phyloP scores from a whole-genome alignment of 2,113 vertebrate species.

The Halcyon senegalensis region DNA sequence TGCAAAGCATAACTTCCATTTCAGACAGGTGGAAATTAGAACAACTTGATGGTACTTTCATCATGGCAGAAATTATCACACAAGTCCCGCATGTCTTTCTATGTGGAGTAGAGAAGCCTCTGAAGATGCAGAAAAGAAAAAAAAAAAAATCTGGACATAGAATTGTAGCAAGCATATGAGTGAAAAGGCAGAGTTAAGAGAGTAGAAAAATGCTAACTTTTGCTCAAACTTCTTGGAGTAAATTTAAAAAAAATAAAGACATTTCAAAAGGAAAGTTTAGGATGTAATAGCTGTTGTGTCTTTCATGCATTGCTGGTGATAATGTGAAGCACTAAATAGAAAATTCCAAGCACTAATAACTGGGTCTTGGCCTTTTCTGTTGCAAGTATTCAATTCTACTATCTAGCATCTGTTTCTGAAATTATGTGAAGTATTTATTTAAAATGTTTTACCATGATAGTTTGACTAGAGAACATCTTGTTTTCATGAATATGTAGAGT shows the following conservation, averaged over 20 bases:
- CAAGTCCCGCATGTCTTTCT: not conserved
- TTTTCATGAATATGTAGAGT: conserved; percentile 61
- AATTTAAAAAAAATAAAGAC: not conserved
- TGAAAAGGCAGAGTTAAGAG: not conserved
- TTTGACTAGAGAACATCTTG: conserved; percentile 69
- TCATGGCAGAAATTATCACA: not conserved
- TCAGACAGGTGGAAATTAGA: not conserved
- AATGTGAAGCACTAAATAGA: not conserved
- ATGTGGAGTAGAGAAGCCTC: not conserved
- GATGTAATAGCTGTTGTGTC: not conserved
- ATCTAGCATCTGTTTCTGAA: conserved; percentile 69
- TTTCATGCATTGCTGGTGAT: not conserved
- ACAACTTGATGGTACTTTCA: not conserved
- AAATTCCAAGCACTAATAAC: not conserved
- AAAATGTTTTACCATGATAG: conserved; percentile 54
- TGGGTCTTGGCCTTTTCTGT: not conserved
- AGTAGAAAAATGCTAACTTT: not conserved
- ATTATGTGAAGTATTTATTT: conserved; percentile 63
- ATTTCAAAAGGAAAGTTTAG: not conserved
- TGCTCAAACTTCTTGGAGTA: not conserved
- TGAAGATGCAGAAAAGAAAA: not conserved
- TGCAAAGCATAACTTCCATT: not conserved
- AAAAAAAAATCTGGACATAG: not conserved
- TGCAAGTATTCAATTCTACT: not conserved
- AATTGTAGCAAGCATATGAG: not conserved